A percentile compares a stretch with the other conserved stretches of the same genome.
phyloP scores from a whole-genome alignment of 2,113 vertebrate species.

The Apeltes quadracus region DNA sequence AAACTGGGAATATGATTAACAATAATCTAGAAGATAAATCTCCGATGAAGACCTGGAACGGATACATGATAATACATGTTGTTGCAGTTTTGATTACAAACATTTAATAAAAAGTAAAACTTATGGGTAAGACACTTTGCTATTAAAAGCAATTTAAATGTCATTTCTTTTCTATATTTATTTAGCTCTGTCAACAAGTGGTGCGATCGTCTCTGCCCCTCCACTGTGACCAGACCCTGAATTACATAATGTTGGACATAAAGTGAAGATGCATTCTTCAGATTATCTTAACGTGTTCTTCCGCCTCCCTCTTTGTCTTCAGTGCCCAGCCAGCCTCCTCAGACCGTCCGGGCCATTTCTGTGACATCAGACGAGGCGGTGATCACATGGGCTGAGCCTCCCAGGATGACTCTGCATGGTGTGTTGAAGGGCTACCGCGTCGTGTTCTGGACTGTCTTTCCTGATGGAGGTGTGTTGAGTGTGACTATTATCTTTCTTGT shows the following conservation, averaged over 20 bases:
- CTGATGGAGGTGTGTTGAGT: constrained; percentile 69
- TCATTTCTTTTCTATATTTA: background rate
- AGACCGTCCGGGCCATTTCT: constrained; percentile 93
- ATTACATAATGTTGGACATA: background rate
- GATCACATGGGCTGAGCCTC: constrained; percentile 96
- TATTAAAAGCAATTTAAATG: background rate
- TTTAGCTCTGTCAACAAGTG: constrained; percentile 4
- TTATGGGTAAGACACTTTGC: background rate
- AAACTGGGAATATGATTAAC: background rate
- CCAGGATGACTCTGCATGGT: constrained; percentile 92
- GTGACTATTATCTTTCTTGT: background rate
- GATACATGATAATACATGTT: background rate
- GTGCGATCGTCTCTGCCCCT: constrained; percentile 5
- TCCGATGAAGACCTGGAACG: background rate
- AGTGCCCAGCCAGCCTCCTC: constrained; percentile 98
- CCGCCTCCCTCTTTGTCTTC: constrained; percentile 32
- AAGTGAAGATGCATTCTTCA: background rate
- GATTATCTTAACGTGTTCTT: constrained; percentile 32
- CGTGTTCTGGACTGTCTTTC: constrained; percentile 91
- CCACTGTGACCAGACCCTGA: constrained; percentile 5
- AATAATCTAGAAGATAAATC: background rate
- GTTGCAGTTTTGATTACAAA: background rate
- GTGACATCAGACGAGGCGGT: constrained; percentile 96
- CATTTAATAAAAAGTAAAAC: background rate
- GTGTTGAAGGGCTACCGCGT: constrained; percentile 95